Evolutionary conservation across 2,888 invertebrate species (phyloP), one percentile per base, ranked within the genome.

Genomic region (Bugulina stolonifera): DNA sequence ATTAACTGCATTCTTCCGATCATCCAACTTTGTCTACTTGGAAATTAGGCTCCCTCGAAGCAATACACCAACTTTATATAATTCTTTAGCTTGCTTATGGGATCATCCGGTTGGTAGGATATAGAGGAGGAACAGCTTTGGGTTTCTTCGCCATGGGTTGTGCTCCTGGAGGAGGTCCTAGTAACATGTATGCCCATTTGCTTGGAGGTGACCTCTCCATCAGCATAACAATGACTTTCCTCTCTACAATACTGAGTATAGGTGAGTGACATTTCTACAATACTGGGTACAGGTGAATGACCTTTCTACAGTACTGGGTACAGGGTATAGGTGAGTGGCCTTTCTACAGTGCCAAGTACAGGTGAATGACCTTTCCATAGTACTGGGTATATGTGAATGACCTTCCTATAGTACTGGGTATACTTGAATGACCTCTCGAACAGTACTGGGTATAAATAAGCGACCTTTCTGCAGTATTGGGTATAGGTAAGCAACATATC

Each of bases 101-200:
- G 29, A 35, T 73, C 14, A 34, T n/a, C 0, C 54, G 29, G 43
- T 43, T 25, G 57, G 58, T 22, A 32, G 72, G 27, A 14, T 64
- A 64, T 34, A 29, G 23, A n/a, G 76, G 77, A 35, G 79, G 80
- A 1, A 75, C 80, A 70, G 79, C 83, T 1, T 77, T 87, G 54
- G 87, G 86, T 1, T 80, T 86, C 35, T 86, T 87, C 73, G 80
- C 85, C 1, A 79, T 84, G 10, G 86, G 86, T 0, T 83, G 85
- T 73, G 82, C 84, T 72, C 87, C 87, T 22, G 87, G 86, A 10
- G 87, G 98, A 0, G 97, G 96, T 0, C 94, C 95, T 32, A 95
- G 95, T 69, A 98, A 98, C 84, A 93, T 96, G 78, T 98, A 96
- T 94, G 91, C 94, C 0, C 90, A 92, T 76, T 88, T 97, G 23